Evolutionary conservation across 1,140 invertebrate genomes (phyloP).

Genomic region (Aphelenchoides avenae): DNA sequence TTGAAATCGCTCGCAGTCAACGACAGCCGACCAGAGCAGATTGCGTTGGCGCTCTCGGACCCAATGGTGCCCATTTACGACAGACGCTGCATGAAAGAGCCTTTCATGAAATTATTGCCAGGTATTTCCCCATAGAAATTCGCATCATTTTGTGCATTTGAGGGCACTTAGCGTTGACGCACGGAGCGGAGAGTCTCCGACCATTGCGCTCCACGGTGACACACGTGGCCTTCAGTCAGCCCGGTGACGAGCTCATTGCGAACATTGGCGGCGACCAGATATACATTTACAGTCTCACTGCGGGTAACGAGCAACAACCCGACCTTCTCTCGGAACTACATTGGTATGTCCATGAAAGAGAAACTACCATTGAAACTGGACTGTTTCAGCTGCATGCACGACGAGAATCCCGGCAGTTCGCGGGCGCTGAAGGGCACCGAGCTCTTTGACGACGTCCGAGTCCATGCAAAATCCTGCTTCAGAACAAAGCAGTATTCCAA

Average conservation of each 20-base stretch:
- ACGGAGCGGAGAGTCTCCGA: conserved; percentile 11
- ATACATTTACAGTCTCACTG: conserved; percentile 20
- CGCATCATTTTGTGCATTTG: no score
- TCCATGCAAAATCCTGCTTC: neutral
- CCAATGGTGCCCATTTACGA: conserved; percentile 29
- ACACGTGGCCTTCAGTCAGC: conserved; percentile 20
- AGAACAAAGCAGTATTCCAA: conserved; percentile 1
- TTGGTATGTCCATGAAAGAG: no score
- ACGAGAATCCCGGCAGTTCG: no score
- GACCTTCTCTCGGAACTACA: no score
- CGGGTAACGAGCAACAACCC: no score
- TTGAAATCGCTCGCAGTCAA: conserved; percentile 26
- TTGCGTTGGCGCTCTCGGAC: conserved; percentile 14
- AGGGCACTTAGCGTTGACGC: conserved; percentile 14
- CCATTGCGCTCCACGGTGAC: no score
- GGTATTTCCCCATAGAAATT: conserved; percentile 9
- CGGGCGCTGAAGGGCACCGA: no score
- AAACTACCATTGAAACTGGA: no score
- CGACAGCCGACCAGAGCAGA: conserved; percentile 18
- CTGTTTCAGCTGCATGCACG: no score
- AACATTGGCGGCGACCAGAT: conserved; percentile 28
- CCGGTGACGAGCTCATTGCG: conserved; percentile 15
- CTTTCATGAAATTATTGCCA: conserved; percentile 21
- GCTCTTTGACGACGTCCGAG: neutral
- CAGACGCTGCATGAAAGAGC: conserved; percentile 16